Evolutionary conservation across 2,113 vertebrate species (phyloP), one percentile per base, ranked within the genome.

Genomic region (Oreochromis aureus): DNA sequence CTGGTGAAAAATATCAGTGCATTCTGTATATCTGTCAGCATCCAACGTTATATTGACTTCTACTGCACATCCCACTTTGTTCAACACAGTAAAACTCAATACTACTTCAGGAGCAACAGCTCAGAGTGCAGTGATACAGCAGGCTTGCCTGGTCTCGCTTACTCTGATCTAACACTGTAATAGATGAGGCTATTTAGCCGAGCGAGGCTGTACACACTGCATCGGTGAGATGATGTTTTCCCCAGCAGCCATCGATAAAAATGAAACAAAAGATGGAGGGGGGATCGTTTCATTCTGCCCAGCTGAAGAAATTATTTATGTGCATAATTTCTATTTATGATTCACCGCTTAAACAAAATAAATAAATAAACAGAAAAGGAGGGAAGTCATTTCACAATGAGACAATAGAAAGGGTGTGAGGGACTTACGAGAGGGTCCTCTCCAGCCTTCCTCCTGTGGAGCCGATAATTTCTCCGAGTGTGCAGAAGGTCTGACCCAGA

Each of bases 381-480:
- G 16, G 59, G n/a, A 19, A 59, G 53, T 24, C 15, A 73, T 83
- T 46, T 80, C 2, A 76, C 13, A 78, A 9, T 27, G n/a, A 63
- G 18, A 82, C n/a, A 78, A 79, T 12, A 76, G 27, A 39, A 54
- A 66, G 44, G 27, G 22, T 46, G 34, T 27, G 30, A 30, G 61
- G 41, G 54, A 96, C 96, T 97, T 93, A 97, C 96, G 96, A 97
- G 46, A 97, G 94, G 46, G 89, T 94, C 87, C 83, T 96, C 89
- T 97, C 96, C 90, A 96, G 82, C 30, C 96, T 94, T 71, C 96
- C 95, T 66, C 96, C 96, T 12, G 95, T 83, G 30, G 96, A 96
- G 48, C 96, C 96, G 11, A 97, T 97, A 91, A 97, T 96, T 93
- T 97, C 96, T 89, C 96, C 96, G 11, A 97, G 96, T 73, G 96